Base-by-base conservation (phyloP, 1,140 invertebrate genomes). In the Drosophila teissieri region DNA sequence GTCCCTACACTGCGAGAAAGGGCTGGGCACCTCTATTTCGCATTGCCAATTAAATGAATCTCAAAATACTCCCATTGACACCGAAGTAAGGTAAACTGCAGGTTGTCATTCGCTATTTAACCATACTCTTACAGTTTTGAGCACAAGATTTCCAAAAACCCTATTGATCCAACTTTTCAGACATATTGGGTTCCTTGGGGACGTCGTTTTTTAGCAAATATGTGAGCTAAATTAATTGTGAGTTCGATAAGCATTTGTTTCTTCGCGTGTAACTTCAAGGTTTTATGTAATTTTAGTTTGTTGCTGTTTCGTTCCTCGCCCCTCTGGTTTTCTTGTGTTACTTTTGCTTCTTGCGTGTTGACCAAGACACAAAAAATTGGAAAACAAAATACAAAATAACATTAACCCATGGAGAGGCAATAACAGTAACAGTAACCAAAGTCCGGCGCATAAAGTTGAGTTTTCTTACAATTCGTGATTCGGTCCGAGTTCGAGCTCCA, bases 201-300 rank as follows among this genome's bases (percentile, higher is more conserved):
- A 31, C 27, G 7, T 7, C 7, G 2, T 31, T 31, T 31, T 31
- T 31, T 7, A 27, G 24, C 24, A 27, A 8, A 27, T 27, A 4
- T 2, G 3, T 24, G 4, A 24, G 24, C 24, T 4, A 24, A 4
- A 24, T 24, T 24, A 31, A 31, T 6, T 31, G 6, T 7, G 27
- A 7, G 27, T 7, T 31, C 27, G 7, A 1, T 1, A 3, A 10
- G 31, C 31, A 31, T 31, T 31, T 31, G 31, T 45, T 45, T 45
- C 10, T 10, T 10, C 19, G 17, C n/a, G 64, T 68, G 64, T 19
- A 64, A 7, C 58, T 64, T 46, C 80, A 84, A 84, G 81, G 80
- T 78, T 84, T 84, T 85, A 84, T 85, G 81, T 84, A 84, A 84
- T 85, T 80, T 80, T 67, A 58, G 70, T 78, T 84, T 83, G 52